Percentiles rank a stretch among this genome's conserved stretches.
phyloP scores from a whole-genome alignment of 2,113 vertebrate genomes.

The Amazona guildingii region DNA sequence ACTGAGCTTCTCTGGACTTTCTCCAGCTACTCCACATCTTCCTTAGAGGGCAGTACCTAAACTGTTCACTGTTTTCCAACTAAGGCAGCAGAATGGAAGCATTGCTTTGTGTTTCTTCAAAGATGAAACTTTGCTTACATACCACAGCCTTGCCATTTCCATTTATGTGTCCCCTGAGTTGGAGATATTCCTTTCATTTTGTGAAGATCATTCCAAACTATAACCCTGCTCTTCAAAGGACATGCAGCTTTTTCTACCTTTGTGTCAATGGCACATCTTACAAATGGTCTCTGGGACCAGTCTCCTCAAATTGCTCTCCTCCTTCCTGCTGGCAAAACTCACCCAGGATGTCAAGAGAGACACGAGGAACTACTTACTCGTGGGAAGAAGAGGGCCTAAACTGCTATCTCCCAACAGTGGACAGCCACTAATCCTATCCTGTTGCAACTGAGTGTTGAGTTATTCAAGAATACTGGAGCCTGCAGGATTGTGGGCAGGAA shows the following conservation, averaged over 20 bases:
- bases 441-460: not conserved
- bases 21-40: constrained; percentile 35
- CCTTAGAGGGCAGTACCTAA: not conserved
- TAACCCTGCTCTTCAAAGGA: not conserved
- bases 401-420: not conserved
- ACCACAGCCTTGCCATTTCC: not conserved
- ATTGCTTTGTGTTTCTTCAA: not conserved
- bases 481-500: not conserved
- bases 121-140: constrained; percentile 5
- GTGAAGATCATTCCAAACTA: not conserved
- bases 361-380: not conserved
- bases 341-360: not conserved
- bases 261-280: not conserved
- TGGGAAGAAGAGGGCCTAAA: not conserved
- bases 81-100: constrained; percentile 49
- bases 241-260: not conserved
- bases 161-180: not conserved
- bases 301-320: not conserved
- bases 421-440: not conserved
- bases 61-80: constrained; percentile 16
- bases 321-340: not conserved
- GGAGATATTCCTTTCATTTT: not conserved
- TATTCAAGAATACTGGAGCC: not conserved
- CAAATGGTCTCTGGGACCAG: not conserved
- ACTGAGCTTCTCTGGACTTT: constrained; percentile 51